Base-by-base conservation (phyloP, 1,140 invertebrate species). In the Hypothenemus hampei region DNA sequence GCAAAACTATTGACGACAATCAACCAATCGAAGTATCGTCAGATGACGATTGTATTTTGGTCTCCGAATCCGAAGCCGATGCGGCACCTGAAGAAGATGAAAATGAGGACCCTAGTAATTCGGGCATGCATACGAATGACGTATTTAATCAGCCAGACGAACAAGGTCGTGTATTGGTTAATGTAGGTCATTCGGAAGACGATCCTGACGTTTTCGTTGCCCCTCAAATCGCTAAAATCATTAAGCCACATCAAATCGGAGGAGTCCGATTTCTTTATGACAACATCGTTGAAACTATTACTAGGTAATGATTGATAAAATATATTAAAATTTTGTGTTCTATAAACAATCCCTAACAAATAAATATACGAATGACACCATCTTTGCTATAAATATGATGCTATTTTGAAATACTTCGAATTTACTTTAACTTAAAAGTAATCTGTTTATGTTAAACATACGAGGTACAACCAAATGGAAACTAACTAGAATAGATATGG, bases 241-340 rank as follows among this genome's bases (percentile, higher is more conserved):
- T 98, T 24, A 98, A 98, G 77, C 93, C 95, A 4, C 96, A 99
- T 82, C 79, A 93, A 81, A 96, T 98, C 73, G 94, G 94, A 46
- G 95, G 96, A 1, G 89, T 98, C 26, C 77, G 94, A 39, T 98
- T 98, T 73, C 72, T 98, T 15, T 98, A 91, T 74, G 95, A 98
- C 71, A 98, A 97, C 69, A 86, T 98, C 20, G 88, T 98, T 54
- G 94, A 98, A 73, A 95, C 90, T 22, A 79, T 91, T 22, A 84
- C 88, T 37, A 51, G 48, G 55, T 50, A 57, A 35, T n/a, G n/a
- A n/a, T n/a, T n/a, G n/a, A 13, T 23, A 1, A 78, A 90, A 54
- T 96, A 85, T 67, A 87, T 11, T n/a, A 5, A 3, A 13, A 37
- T n/a, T n/a, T 20, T 44, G 2, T 3, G 89, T 37, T 91, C 82